Conservation (phyloP, 2,888 invertebrate species). For the Nezara viridula region DNA sequence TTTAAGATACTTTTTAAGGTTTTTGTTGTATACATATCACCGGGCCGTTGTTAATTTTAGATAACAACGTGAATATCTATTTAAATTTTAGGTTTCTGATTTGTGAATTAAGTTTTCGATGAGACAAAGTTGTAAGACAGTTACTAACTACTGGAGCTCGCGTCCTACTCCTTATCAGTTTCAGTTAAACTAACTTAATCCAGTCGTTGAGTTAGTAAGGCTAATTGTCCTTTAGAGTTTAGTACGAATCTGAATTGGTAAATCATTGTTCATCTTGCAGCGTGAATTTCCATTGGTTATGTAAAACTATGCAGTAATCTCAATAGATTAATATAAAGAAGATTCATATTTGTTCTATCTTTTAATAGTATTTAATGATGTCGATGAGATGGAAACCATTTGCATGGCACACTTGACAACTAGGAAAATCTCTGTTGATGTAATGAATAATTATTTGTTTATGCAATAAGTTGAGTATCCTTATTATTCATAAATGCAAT, state of each 20-base stretch:
- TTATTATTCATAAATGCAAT: too few relatives aligned
- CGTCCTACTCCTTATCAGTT: conserved; percentile 17
- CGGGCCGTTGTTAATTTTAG: too few relatives aligned
- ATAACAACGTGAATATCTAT: neutral
- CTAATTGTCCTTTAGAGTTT: conserved; percentile 15
- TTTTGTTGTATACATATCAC: too few relatives aligned
- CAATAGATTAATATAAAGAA: neutral
- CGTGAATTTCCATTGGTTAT: neutral
- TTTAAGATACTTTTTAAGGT: too few relatives aligned
- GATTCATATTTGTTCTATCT: too few relatives aligned
- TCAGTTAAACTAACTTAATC: neutral
- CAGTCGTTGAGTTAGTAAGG: neutral
- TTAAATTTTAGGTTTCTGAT: neutral
- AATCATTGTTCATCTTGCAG: neutral
- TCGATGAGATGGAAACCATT: too few relatives aligned
- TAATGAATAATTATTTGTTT: too few relatives aligned
- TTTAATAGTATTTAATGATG: too few relatives aligned
- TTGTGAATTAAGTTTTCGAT: neutral
- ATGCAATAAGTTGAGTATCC: too few relatives aligned
- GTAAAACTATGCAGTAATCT: too few relatives aligned
- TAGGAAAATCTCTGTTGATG: too few relatives aligned
- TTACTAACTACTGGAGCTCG: neutral
- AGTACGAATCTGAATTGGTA: neutral
- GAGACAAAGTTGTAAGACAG: conserved; percentile 1
- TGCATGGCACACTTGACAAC: too few relatives aligned